These are phyloP conservation scores for Willisornis vidua DNA, from an alignment of 2,113 vertebrate species.

Conservation along the genomic window DNA sequence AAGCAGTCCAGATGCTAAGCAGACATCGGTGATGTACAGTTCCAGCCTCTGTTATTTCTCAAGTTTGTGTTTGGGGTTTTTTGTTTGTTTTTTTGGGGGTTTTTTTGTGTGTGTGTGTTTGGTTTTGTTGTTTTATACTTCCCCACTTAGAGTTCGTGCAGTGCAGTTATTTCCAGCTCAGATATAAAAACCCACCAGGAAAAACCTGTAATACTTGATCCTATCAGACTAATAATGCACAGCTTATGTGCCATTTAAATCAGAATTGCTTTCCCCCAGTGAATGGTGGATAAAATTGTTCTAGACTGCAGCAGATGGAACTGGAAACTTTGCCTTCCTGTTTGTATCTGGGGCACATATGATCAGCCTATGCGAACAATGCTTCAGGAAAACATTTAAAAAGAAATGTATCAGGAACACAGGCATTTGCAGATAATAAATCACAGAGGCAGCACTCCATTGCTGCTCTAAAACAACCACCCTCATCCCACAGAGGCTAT, in stretches of 20 bases:
- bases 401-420: background rate
- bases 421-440: background rate
- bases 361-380: background rate
- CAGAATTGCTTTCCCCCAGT: background rate
- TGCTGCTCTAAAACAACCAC: background rate
- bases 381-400: background rate
- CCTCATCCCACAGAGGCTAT: background rate
- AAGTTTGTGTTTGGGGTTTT: background rate
- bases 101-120: background rate
- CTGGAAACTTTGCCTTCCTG: background rate
- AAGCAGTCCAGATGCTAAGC: background rate
- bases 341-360: conserved; percentile 1
- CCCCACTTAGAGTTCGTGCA: background rate
- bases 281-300: conserved; percentile 1
- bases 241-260: conserved; percentile 29
- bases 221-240: background rate
- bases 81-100: no score
- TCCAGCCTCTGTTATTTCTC: background rate
- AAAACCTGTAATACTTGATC: background rate
- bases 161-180: background rate
- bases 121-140: background rate
- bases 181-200: background rate
- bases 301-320: conserved; percentile 42
- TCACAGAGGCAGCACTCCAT: background rate
- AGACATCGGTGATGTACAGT: background rate